Evolutionary conservation across 2,113 vertebrate genomes (phyloP).

Genomic region (Cyanoramphus novaezelandiae): DNA sequence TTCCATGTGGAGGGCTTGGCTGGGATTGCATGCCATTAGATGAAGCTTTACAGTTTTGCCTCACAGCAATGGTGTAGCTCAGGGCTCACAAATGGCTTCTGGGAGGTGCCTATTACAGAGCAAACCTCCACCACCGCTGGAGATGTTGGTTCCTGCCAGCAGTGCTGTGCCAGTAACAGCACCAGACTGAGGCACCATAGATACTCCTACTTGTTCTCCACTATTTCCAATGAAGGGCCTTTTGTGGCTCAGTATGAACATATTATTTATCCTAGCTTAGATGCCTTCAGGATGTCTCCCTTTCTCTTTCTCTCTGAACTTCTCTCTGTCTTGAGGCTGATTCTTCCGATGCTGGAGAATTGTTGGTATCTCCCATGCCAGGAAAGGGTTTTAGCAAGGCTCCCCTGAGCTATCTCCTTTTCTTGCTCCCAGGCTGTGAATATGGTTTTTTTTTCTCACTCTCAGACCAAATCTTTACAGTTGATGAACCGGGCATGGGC

Average conservation of each 20-base stretch:
- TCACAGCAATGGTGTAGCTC: background rate
- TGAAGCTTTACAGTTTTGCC: background rate
- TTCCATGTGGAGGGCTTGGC: background rate
- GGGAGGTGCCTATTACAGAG: background rate
- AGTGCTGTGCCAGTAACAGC: background rate
- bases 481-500: fast-evolving
- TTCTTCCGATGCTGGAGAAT: fast-evolving
- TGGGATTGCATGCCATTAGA: background rate
- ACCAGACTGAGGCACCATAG: background rate
- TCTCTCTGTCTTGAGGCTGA: background rate
- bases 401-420: background rate
- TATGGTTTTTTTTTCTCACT: background rate
- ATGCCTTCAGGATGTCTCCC: background rate
- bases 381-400: background rate
- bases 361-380: background rate
- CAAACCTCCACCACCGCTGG: fast-evolving
- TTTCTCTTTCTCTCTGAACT: background rate
- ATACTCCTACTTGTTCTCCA: background rate
- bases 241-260: background rate
- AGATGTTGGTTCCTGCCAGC: background rate
- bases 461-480: background rate
- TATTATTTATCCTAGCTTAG: background rate
- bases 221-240: background rate
- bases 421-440: background rate
- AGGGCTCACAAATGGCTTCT: background rate